Evolutionary conservation across 2,113 vertebrate species (phyloP), one percentile per base, ranked within the genome.

Genomic region (Silurus glanis): DNA sequence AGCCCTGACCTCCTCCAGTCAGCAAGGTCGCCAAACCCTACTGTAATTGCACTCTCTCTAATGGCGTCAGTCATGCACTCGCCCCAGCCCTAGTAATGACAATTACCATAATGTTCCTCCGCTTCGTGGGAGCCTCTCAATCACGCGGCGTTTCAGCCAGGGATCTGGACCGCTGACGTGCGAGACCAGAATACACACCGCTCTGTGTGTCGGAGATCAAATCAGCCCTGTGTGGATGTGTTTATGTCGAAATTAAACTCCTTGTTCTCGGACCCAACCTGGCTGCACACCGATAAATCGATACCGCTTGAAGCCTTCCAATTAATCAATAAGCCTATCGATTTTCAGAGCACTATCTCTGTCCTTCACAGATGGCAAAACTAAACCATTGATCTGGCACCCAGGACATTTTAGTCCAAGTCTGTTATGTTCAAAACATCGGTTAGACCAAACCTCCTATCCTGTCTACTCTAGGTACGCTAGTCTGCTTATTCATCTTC

Each of bases 41-140:
- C 95, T 94, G 95, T 95, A 95, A 96, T 95, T 95, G 95, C 94
- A 93, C 94, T 96, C 93, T 93, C 94, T 94, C 93, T 95, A 96
- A 96, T 96, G 93, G 93, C 94, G 93, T 94, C 94, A 93, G 94
- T 94, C 95, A 94, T 93, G 92, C 93, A 94, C 93, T 91, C 92
- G 92, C 94, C 91, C 91, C 91, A 93, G 92, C 92, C 93, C 90
- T 89, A 90, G 92, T 94, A 95, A 95, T 95, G 94, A 95, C 94
- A 94, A 95, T 95, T 95, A 95, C 94, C 93, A 94, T 95, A 93
- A 95, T 95, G 95, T 94, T 93, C 91, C 90, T 61, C 83, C 89
- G 88, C 93, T 94, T 93, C 78, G 83, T 59, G 79, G 91, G 91
- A 92, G 91, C 92, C 88, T 86, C 89, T 90, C 92, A 92, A 93